Conservation (phyloP, 2,113 vertebrate genomes). For the Cyanistes caeruleus region DNA sequence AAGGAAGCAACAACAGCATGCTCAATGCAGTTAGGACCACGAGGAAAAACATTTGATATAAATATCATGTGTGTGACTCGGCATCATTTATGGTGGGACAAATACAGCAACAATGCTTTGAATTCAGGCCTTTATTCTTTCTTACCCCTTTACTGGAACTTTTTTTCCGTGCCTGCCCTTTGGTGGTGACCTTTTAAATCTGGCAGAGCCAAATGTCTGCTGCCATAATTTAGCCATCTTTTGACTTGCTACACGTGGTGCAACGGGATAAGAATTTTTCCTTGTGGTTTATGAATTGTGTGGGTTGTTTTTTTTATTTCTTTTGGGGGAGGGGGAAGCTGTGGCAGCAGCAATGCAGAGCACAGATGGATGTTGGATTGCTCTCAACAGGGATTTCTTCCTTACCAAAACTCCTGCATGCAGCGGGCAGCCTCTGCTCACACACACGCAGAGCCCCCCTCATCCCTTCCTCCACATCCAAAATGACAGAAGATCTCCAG, state of each 20-base stretch:
- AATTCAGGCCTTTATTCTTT: background rate
- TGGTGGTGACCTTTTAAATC: background rate
- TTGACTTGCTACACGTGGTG: background rate
- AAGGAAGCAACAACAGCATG: background rate
- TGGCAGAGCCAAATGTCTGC: background rate
- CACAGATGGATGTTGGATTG: background rate
- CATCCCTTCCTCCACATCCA: background rate
- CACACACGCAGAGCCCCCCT: background rate
- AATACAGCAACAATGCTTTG: background rate
- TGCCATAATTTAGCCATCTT: background rate
- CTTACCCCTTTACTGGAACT: background rate
- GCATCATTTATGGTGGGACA: background rate
- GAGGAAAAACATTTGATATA: conserved; percentile 17
- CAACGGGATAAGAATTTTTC: background rate
- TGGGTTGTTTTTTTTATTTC: too few species aligned
- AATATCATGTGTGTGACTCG: conserved; percentile 7
- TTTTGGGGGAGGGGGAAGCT: accelerated
- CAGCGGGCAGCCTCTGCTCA: background rate
- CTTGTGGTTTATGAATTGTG: background rate
- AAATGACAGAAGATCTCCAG: conserved; percentile 5
- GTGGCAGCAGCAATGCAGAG: background rate
- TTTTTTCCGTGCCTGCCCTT: background rate
- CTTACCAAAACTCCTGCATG: background rate
- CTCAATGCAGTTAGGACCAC: background rate
- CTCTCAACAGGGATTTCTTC: background rate